Evolutionary conservation across 2,888 invertebrate species (phyloP), one percentile per base, ranked within the genome.

Genomic region (Lepidocyrtoides sp.): DNA sequence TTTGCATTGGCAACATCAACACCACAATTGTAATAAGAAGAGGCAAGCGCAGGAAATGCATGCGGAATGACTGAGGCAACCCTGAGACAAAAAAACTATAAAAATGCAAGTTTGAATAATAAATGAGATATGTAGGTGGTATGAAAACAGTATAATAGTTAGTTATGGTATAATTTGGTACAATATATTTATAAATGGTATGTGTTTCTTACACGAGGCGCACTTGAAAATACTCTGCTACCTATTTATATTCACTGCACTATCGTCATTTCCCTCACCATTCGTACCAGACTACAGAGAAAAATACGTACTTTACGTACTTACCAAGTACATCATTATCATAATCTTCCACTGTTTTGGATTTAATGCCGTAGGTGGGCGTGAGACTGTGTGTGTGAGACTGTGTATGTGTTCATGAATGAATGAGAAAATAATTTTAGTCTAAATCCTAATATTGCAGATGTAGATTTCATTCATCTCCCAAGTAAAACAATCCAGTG

Each of bases 41-140:
- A 36, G 12, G 17, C 17, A 54, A n/a, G 63, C 8, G 14, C 10
- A 72, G 44, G 29, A 48, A 75, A 75, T 48, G 26, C 48, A 75
- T 14, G 75, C 14, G 12, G 23, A 48, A 75, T 23, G 17, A 29
- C 14, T 23, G 41, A 79, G 79, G 14, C 57, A 79, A 51, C 77
- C 77, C 48, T 57, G 57, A 79, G 79, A 54, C 79, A 79, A 57
- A 41, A 23, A 57, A 29, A 79, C 17, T 54, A 57, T 75, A 75
- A 63, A 79, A 54, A 79, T 54, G 79, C 79, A 79, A 54, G 79
- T 54, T 8, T 81, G 81, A 81, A 81, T 81, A 32, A 26, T 57
- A 41, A 60, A 81, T 81, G 81, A 60, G 81, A 17, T 51, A 51
- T 77, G 77, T 51, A 51, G 51, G 77, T 51, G 51, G 26, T 51